These are phyloP conservation scores for Lophotis ruficrista DNA, from an alignment of 2,113 vertebrate species.

Conservation along the genomic window DNA sequence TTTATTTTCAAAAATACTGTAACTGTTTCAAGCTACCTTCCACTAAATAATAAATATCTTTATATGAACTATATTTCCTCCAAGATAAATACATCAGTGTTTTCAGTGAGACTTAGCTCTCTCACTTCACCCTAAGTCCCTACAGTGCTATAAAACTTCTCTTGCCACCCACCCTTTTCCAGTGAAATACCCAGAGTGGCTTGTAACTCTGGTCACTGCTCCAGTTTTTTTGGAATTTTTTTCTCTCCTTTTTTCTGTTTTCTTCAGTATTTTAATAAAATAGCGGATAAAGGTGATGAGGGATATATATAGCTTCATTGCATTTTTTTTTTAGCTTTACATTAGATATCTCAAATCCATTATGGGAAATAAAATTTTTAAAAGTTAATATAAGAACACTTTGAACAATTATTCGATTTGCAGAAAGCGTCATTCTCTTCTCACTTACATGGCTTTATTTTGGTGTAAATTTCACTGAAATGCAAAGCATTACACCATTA, in stretches of 20 bases:
- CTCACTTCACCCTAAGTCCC: neutral
- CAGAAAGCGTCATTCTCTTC: neutral
- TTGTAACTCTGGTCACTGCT: neutral
- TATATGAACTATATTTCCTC: neutral
- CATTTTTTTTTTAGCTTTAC: neutral
- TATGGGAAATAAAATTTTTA: neutral
- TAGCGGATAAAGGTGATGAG: neutral
- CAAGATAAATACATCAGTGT: neutral
- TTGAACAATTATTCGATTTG: neutral
- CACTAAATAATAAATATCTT: neutral
- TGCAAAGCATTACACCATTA: neutral
- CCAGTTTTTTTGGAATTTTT: neutral
- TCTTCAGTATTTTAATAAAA: neutral
- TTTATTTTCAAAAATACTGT: neutral
- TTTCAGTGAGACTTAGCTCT: neutral
- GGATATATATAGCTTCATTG: neutral
- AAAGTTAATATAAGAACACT: neutral
- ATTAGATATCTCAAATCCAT: neutral
- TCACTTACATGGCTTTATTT: neutral
- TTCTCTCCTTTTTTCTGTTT: neutral
- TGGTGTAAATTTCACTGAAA: neutral
- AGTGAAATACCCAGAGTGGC: neutral
- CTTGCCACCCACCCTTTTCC: neutral
- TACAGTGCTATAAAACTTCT: neutral
- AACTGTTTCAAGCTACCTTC: neutral